Evolutionary conservation across 1,140 invertebrate genomes (phyloP).

Genomic region (Eupristina koningsbergeri): DNA sequence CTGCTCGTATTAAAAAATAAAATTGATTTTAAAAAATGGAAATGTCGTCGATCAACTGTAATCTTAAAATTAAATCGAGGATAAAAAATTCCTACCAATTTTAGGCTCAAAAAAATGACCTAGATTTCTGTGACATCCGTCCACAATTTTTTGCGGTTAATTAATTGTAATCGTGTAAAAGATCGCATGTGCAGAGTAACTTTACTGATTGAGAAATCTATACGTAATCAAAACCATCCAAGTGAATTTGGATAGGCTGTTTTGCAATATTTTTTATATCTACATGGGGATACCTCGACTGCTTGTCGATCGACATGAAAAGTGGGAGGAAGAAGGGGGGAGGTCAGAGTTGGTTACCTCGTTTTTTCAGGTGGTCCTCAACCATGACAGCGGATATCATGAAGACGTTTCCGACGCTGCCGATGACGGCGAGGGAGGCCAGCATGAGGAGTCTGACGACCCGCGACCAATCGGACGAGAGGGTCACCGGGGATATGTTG

Average conservation of each 20-base stretch:
- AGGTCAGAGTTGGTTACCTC: constrained; percentile 71
- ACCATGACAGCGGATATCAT: constrained; percentile 85
- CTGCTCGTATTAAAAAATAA: neutral
- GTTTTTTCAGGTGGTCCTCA: constrained; percentile 80
- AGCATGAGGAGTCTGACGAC: constrained; percentile 80
- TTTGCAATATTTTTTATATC: too few relatives aligned
- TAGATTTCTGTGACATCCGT: neutral
- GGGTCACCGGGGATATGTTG: constrained; percentile 76
- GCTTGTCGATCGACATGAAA: too few relatives aligned
- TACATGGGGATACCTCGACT: too few relatives aligned
- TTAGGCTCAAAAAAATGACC: neutral
- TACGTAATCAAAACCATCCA: neutral
- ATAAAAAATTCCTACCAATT: neutral
- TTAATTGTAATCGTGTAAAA: neutral
- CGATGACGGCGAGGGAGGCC: constrained; percentile 78
- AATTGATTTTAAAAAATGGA: neutral
- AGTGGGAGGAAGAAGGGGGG: too few relatives aligned
- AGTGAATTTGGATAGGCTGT: neutral
- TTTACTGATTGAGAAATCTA: too few relatives aligned
- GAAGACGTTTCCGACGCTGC: constrained; percentile 83
- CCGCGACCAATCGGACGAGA: constrained; percentile 80
- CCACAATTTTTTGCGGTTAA: neutral
- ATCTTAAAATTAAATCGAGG: neutral
- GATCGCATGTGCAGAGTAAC: too few relatives aligned
- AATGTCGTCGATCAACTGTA: neutral